Conservation (phyloP, 1,140 invertebrate species). For the Scylla paramamosain region DNA sequence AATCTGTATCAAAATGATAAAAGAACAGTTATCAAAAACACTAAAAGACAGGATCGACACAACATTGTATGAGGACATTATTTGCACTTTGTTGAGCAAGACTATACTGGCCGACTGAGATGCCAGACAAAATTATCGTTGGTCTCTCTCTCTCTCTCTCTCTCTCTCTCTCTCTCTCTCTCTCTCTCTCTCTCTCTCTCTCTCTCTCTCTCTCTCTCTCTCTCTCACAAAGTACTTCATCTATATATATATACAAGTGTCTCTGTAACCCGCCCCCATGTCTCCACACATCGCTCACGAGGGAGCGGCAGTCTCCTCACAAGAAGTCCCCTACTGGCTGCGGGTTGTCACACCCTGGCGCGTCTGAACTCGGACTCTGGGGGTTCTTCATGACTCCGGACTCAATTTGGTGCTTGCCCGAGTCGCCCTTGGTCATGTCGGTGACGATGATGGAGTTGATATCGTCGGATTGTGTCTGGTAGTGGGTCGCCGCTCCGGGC, state of each 20-base stretch:
- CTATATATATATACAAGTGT: neutral
- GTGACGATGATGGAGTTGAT: neutral
- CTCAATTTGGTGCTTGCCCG: neutral
- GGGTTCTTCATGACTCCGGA: neutral
- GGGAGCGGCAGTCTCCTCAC: neutral
- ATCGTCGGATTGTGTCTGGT: neutral
- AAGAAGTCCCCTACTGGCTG: neutral
- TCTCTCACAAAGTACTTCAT: neutral
- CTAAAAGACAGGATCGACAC: no score
- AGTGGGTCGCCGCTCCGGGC: neutral
- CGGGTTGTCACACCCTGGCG: neutral
- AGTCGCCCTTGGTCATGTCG: neutral
- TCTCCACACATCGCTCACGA: no score
- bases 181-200: neutral
- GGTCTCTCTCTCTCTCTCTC: no score
- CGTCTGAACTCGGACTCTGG: neutral
- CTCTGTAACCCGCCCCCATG: no score
- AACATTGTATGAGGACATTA: no score
- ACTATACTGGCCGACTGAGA: no score
- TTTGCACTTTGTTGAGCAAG: no score
- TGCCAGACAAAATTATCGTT: no score
- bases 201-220: no score
- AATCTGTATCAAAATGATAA: no score
- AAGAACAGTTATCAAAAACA: no score
- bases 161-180: no score